These are phyloP conservation scores for zebrafish (Danio rerio) DNA, from an alignment of 2,113 vertebrate species.

Conservation along the genomic window DNA sequence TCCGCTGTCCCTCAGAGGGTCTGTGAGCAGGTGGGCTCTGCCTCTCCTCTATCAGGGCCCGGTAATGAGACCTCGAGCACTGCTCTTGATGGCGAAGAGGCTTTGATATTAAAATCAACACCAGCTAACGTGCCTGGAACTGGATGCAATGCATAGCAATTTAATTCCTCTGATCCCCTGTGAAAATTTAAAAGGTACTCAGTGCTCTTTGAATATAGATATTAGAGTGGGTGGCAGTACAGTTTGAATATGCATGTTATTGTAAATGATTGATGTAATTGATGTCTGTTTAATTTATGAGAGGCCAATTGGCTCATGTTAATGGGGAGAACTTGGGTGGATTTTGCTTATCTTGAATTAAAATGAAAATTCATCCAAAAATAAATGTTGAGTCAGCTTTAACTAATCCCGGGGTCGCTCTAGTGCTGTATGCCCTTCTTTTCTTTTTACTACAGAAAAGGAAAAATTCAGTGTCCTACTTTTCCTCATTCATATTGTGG, in stretches of 20 bases:
- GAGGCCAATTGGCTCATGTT: background rate
- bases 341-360: background rate
- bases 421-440: too few species aligned
- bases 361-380: too few species aligned
- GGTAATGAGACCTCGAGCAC: constrained; percentile 54
- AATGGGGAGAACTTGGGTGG: background rate
- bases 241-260: constrained; percentile 26
- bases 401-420: too few species aligned
- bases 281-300: constrained; percentile 23
- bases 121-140: constrained; percentile 43
- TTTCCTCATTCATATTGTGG: too few species aligned
- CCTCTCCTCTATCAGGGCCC: constrained; percentile 18
- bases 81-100: constrained; percentile 41
- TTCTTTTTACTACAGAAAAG: too few species aligned
- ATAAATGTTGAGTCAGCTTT: too few species aligned
- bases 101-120: constrained; percentile 61
- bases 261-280: background rate
- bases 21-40: constrained; percentile 35
- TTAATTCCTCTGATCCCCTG: constrained; percentile 40
- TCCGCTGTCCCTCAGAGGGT: constrained; percentile 24
- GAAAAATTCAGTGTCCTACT: too few species aligned
- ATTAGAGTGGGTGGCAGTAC: constrained; percentile 30
- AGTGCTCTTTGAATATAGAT: constrained; percentile 33
- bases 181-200: constrained; percentile 33
- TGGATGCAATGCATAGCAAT: constrained; percentile 41